Percentiles rank a stretch among this genome's conserved stretches.
Evolutionary conservation across 2,113 vertebrate genomes (phyloP).

Genomic region (Bufo gargarizans): DNA sequence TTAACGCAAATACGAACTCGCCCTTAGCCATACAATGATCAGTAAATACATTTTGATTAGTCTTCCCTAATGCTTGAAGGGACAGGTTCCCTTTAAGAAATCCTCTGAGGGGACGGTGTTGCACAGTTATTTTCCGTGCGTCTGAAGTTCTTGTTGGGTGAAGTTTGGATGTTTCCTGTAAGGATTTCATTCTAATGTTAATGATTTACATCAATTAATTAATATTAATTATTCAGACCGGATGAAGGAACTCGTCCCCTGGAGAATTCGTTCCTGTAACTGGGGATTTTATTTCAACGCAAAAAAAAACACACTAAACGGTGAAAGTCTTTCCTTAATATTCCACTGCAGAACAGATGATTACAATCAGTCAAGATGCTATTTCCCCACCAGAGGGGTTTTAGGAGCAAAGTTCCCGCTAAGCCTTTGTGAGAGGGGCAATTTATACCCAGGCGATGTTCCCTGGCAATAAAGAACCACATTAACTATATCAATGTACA

Average conservation of each 20-base stretch:
- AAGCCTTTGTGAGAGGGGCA: no score
- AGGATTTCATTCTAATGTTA: not conserved
- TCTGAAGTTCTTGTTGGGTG: not conserved
- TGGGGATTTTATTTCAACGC: not conserved
- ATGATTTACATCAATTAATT: conserved; percentile 33
- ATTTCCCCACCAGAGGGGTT: no score
- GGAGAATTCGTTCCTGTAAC: conserved; percentile 35
- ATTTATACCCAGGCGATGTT: no score
- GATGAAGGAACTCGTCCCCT: not conserved
- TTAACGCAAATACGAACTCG: no score
- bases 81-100: not conserved
- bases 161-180: conserved; percentile 23
- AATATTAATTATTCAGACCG: conserved; percentile 40
- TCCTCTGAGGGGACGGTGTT: not conserved
- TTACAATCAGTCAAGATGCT: not conserved
- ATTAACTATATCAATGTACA: no score
- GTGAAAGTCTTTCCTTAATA: not conserved
- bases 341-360: not conserved
- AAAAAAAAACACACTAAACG: not conserved
- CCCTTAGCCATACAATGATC: no score
- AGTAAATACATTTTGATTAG: no score
- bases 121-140: not conserved
- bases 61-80: no score
- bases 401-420: no score
- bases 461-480: no score